A percentile compares a stretch with the other conserved stretches of the same genome.
Evolutionary conservation across 2,113 vertebrate genomes (phyloP).

Genomic region (Chaetodon trifascialis): DNA sequence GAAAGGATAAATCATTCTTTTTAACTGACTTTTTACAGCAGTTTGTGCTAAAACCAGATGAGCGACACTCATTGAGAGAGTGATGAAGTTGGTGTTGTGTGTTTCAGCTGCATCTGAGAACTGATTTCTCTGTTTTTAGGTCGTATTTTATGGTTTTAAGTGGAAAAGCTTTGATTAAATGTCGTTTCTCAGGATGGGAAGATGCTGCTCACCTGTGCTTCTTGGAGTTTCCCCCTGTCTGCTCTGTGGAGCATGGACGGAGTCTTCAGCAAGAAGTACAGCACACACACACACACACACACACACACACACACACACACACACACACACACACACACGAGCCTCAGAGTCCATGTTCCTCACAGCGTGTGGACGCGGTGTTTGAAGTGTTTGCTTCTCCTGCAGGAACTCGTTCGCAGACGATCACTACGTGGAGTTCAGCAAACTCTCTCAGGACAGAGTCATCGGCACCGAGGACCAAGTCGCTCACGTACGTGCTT

Average conservation of each 20-base stretch:
- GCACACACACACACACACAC: background rate
- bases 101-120: too few species aligned
- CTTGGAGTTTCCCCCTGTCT: conserved; percentile 94
- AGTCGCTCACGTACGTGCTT: conserved; percentile 91
- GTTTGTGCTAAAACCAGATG: too few species aligned
- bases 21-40: too few species aligned
- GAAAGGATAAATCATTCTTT: too few species aligned
- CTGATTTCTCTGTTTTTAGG: too few species aligned
- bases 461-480: conserved; percentile 98
- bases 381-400: conserved; percentile 12
- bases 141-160: too few species aligned
- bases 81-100: too few species aligned
- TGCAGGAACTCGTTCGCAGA: conserved; percentile 94
- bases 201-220: conserved; percentile 93
- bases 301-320: background rate
- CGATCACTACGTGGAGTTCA: conserved; percentile 98
- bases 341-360: background rate
- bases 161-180: too few species aligned
- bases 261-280: conserved; percentile 94
- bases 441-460: conserved; percentile 95
- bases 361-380: background rate
- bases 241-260: conserved; percentile 96
- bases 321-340: rapidly evolving
- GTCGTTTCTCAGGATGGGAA: conserved; percentile 89
- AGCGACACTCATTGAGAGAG: too few species aligned